Percentiles rank a stretch among this genome's conserved stretches.
phyloP scores from a whole-genome alignment of 1,140 invertebrate genomes.

The Caenorhabditis brenneri region DNA sequence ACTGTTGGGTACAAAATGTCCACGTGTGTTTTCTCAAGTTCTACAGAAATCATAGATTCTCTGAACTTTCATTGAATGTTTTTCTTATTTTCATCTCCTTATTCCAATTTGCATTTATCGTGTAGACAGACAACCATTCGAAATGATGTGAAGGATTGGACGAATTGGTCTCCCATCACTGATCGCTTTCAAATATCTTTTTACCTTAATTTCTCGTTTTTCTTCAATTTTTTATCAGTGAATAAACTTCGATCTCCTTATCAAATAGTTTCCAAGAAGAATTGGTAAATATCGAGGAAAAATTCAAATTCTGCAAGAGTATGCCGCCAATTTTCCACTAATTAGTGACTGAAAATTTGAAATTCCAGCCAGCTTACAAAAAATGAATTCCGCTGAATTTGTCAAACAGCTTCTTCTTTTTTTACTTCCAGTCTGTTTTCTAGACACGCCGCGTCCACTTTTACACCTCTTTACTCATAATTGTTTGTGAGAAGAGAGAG shows the following conservation, averaged over 20 bases:
- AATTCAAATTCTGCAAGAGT: neutral
- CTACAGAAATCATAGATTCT: conserved; percentile 7
- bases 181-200: neutral
- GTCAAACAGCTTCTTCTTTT: neutral
- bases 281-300: neutral
- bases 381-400: neutral
- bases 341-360: neutral
- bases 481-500: conserved; percentile 1
- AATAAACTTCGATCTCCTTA: neutral
- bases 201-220: neutral
- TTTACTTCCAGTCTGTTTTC: neutral
- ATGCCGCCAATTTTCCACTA: neutral
- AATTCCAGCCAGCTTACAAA: neutral
- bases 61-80: neutral
- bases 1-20: neutral
- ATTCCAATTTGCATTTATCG: neutral
- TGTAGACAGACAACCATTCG: neutral
- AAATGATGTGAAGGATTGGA: neutral
- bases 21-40: neutral
- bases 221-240: neutral
- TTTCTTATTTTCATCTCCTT: neutral
- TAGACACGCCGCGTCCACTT: neutral
- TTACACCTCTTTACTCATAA: conserved; percentile 31
- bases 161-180: neutral
- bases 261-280: neutral